phyloP scores from a whole-genome alignment of 1,140 invertebrate species.

The Apis dorsata region DNA sequence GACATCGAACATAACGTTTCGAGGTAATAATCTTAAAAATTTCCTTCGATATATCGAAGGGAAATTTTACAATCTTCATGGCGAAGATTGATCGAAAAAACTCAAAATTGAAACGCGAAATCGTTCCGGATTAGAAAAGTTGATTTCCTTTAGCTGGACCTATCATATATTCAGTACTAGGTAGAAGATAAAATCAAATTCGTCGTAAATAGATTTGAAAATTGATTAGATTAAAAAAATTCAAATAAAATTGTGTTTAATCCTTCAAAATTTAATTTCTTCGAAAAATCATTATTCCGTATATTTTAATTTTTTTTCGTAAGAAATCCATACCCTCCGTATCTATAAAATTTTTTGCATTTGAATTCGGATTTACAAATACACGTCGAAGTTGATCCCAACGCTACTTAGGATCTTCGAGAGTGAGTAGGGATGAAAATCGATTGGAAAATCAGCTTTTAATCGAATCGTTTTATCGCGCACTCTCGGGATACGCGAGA shows the following conservation, averaged over 20 bases:
- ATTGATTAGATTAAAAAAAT: too few species aligned
- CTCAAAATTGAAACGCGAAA: neutral
- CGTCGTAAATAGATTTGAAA: too few species aligned
- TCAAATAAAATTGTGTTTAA: too few species aligned
- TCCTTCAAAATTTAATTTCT: too few species aligned
- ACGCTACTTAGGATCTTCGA: neutral
- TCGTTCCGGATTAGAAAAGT: neutral
- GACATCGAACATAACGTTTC: neutral
- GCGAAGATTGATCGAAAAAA: slow-evolving; percentile 2
- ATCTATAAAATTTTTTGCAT: too few species aligned
- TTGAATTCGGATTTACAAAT: too few species aligned
- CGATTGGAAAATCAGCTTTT: slow-evolving; percentile 53
- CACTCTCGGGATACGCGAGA: slow-evolving; percentile 22
- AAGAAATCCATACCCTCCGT: too few species aligned
- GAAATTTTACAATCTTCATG: slow-evolving; percentile 8
- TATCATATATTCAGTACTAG: too few species aligned
- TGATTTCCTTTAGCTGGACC: slow-evolving; percentile 2
- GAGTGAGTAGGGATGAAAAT: slow-evolving; percentile 25
- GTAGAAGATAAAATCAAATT: too few species aligned
- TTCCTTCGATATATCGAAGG: neutral
- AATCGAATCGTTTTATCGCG: slow-evolving; percentile 57
- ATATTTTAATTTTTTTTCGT: too few species aligned
- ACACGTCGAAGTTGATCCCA: neutral
- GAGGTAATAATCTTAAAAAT: neutral
- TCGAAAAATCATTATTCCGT: too few species aligned